Percentiles rank a stretch among this genome's conserved stretches.
phyloP scores from a whole-genome alignment of 2,113 vertebrate genomes.

The Tetraodon nigroviridis region DNA sequence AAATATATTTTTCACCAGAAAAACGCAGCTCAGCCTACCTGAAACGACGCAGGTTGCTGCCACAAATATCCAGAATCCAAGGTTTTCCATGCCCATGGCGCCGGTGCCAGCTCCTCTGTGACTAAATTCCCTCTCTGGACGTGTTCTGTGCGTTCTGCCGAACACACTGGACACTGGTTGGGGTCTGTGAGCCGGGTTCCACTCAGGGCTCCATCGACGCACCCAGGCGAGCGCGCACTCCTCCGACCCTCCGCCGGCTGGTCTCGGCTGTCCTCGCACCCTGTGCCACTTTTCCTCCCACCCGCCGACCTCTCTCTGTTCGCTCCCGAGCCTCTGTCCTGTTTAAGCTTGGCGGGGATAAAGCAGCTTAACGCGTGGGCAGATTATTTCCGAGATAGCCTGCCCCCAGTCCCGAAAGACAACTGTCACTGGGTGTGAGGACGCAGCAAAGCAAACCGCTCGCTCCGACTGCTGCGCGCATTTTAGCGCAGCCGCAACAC shows the following conservation, averaged over 20 bases:
- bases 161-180: constrained; percentile 9
- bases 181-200: constrained; percentile 17
- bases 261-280: constrained; percentile 12
- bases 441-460: constrained; percentile 16
- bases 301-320: constrained; percentile 15
- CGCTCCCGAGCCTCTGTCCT: constrained; percentile 32
- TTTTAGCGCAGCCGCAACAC: constrained; percentile 15
- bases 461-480: background rate
- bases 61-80: constrained; percentile 59
- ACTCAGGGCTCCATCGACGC: constrained; percentile 22
- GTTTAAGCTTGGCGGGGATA: constrained; percentile 56
- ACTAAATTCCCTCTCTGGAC: constrained; percentile 38
- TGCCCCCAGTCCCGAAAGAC: constrained; percentile 39
- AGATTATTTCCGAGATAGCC: constrained; percentile 71
- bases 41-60: constrained; percentile 53
- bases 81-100: constrained; percentile 57
- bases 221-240: background rate
- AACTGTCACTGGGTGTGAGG: constrained; percentile 32
- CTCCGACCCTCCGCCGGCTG: background rate
- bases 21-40: constrained; percentile 41
- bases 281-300: constrained; percentile 36
- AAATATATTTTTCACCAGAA: background rate
- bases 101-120: constrained; percentile 53
- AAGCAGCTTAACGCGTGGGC: constrained; percentile 69
- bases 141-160: constrained; percentile 22